phyloP scores from a whole-genome alignment of 2,797 vertebrate genomes.

The Channa striata region DNA sequence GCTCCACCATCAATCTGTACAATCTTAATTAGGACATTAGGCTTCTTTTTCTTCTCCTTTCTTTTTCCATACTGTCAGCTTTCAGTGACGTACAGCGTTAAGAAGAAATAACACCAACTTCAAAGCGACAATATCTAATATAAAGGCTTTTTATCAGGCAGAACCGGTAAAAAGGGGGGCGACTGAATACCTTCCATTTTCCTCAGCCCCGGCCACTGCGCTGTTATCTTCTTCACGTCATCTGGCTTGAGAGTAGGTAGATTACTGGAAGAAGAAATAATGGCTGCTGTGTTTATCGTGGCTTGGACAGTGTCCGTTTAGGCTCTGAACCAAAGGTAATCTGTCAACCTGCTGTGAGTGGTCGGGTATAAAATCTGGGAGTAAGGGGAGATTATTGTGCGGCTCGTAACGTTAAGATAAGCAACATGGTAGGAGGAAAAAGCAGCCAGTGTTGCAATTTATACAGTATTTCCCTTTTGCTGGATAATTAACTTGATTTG shows the following conservation, averaged over 20 bases:
- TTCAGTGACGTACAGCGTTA: slow-evolving; percentile 62
- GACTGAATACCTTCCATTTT: slow-evolving; percentile 59
- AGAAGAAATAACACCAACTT: slow-evolving; percentile 62
- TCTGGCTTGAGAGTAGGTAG: slow-evolving; percentile 69
- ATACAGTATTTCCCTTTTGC: slow-evolving; percentile 39
- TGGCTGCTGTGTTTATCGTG: slow-evolving; percentile 76
- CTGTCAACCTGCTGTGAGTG: slow-evolving; percentile 73
- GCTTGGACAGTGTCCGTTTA: slow-evolving; percentile 73
- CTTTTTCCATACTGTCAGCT: slow-evolving; percentile 78
- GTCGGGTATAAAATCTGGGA: slow-evolving; percentile 61
- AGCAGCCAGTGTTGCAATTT: slow-evolving; percentile 51
- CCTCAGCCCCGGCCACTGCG: slow-evolving; percentile 51
- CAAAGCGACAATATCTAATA: slow-evolving; percentile 56
- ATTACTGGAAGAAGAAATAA: slow-evolving; percentile 83
- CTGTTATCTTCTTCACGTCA: slow-evolving; percentile 76
- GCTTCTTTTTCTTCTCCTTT: slow-evolving; percentile 58
- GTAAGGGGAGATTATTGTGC: slow-evolving; percentile 49
- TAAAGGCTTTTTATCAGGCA: slow-evolving; percentile 51
- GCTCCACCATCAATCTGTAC: slow-evolving; percentile 76
- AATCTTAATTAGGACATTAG: slow-evolving; percentile 81
- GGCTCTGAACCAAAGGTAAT: slow-evolving; percentile 78
- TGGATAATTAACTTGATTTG: slow-evolving; percentile 56
- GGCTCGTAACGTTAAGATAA: slow-evolving; percentile 59
- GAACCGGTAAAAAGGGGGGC: slow-evolving; percentile 35
- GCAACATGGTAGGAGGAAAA: slow-evolving; percentile 29